These are phyloP conservation scores for Gasteruption jaculator DNA, from an alignment of 2,888 invertebrate species.

Conservation along the genomic window DNA sequence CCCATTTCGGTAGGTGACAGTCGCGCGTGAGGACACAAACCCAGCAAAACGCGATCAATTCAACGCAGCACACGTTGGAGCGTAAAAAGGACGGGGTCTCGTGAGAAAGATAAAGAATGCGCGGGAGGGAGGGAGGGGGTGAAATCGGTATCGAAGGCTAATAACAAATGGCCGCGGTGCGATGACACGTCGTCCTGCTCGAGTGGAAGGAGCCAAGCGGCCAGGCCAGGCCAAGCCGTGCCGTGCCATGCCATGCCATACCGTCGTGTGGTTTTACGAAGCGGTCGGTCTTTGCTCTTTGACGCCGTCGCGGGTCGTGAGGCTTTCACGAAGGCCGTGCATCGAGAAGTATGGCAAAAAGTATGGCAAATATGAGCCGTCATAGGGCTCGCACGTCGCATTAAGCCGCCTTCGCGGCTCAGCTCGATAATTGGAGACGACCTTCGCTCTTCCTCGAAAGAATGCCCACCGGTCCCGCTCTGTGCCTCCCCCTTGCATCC, in stretches of 20 bases:
- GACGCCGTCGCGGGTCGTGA: slow-evolving; percentile 27
- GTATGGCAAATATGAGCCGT: slow-evolving; percentile 37
- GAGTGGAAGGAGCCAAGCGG: too few relatives aligned
- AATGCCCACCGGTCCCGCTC: slow-evolving; percentile 31
- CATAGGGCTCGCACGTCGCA: slow-evolving; percentile 39
- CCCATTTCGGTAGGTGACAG: too few relatives aligned
- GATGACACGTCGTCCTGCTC: too few relatives aligned
- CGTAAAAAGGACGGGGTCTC: too few relatives aligned
- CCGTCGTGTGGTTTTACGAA: slow-evolving; percentile 26
- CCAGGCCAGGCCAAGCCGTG: too few relatives aligned
- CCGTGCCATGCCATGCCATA: too few relatives aligned
- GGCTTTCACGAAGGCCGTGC: too few relatives aligned
- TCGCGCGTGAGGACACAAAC: too few relatives aligned
- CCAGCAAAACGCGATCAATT: too few relatives aligned
- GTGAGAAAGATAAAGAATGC: neutral
- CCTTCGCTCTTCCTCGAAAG: slow-evolving; percentile 48
- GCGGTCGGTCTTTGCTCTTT: slow-evolving; percentile 31
- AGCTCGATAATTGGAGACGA: slow-evolving; percentile 46
- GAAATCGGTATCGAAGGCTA: too few relatives aligned
- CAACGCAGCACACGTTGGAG: too few relatives aligned
- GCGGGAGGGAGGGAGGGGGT: slow-evolving; percentile 2
- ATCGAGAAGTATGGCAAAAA: slow-evolving; percentile 24
- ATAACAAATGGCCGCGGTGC: too few relatives aligned
- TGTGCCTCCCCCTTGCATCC: slow-evolving; percentile 6
- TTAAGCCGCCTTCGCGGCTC: slow-evolving; percentile 38